Conservation (phyloP, 2,113 vertebrate genomes). For the Muntiacus muntjak region DNA sequence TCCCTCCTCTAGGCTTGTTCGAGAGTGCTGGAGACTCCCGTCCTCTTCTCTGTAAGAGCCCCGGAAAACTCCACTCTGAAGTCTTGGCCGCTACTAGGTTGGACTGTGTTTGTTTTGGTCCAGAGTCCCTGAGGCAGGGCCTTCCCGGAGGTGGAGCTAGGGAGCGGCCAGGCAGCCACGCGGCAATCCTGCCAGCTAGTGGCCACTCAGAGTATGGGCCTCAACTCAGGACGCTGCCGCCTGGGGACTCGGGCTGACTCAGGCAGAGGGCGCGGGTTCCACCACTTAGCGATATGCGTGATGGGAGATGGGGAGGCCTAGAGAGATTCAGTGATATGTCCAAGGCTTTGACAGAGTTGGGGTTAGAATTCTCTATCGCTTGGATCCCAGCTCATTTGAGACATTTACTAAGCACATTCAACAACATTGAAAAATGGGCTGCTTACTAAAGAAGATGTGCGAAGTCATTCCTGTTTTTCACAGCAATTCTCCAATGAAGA, state of each 20-base stretch:
- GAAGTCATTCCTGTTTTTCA: neutral
- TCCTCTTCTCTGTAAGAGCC: neutral
- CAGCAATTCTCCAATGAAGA: neutral
- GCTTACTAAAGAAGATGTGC: neutral
- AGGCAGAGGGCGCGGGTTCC: neutral
- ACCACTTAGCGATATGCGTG: neutral
- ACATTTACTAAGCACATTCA: neutral
- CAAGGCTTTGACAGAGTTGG: neutral
- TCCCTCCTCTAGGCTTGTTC: neutral
- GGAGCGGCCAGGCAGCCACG: neutral
- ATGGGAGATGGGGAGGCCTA: neutral
- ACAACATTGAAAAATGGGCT: neutral
- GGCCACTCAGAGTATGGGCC: neutral
- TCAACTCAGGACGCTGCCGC: neutral
- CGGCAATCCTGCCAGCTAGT: conserved; percentile 59
- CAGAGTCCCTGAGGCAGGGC: neutral
- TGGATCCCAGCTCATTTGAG: neutral
- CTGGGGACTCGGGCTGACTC: neutral
- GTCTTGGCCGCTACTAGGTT: neutral
- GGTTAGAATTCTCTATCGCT: neutral
- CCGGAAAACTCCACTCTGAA: neutral
- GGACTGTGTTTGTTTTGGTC: conserved; percentile 20
- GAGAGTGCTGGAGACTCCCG: neutral
- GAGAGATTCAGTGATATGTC: neutral
- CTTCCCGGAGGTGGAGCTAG: neutral